Evolutionary conservation across 2,113 vertebrate species (phyloP).

Genomic region (Forbesichthys papilliferus): DNA sequence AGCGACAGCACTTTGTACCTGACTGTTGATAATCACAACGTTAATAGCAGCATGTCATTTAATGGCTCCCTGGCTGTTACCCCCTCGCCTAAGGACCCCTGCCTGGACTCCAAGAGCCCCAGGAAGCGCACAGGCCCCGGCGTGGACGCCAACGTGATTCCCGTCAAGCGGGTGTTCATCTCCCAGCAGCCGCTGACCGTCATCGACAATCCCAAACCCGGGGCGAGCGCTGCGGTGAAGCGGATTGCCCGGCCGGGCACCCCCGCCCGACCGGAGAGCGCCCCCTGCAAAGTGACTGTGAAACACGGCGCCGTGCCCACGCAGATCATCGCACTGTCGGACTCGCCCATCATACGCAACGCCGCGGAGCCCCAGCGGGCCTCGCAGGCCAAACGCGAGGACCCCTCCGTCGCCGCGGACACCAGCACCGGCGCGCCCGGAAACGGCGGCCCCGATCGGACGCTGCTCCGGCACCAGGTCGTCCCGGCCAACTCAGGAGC

Average conservation of each 20-base stretch:
- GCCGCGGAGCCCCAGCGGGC: slow-evolving; percentile 77
- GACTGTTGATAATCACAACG: slow-evolving; percentile 84
- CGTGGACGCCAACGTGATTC: slow-evolving; percentile 87
- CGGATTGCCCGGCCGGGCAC: slow-evolving; percentile 79
- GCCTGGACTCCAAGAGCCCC: slow-evolving; percentile 83
- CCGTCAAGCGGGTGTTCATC: slow-evolving; percentile 91
- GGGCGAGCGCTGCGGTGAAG: slow-evolving; percentile 69
- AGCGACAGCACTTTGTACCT: slow-evolving; percentile 80
- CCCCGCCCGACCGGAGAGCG: slow-evolving; percentile 79
- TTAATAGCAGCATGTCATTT: slow-evolving; percentile 79
- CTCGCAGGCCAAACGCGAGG: slow-evolving; percentile 82
- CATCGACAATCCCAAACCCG: slow-evolving; percentile 76
- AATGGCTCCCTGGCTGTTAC: slow-evolving; percentile 72
- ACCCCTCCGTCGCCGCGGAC: slow-evolving; percentile 76
- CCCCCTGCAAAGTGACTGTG: slow-evolving; percentile 77
- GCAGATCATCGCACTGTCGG: slow-evolving; percentile 77
- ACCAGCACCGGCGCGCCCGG: slow-evolving; percentile 61
- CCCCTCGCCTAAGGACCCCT: slow-evolving; percentile 78
- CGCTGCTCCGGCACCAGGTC: slow-evolving; percentile 83
- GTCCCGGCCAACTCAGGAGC: slow-evolving; percentile 79
- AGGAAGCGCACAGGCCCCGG: slow-evolving; percentile 79
- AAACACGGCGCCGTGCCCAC: slow-evolving; percentile 73
- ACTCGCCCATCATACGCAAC: slow-evolving; percentile 65
- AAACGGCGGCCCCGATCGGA: slow-evolving; percentile 79
- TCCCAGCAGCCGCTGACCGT: slow-evolving; percentile 78